Evolutionary conservation across 2,113 vertebrate species (phyloP).

Genomic region (Crotalus viridis): DNA sequence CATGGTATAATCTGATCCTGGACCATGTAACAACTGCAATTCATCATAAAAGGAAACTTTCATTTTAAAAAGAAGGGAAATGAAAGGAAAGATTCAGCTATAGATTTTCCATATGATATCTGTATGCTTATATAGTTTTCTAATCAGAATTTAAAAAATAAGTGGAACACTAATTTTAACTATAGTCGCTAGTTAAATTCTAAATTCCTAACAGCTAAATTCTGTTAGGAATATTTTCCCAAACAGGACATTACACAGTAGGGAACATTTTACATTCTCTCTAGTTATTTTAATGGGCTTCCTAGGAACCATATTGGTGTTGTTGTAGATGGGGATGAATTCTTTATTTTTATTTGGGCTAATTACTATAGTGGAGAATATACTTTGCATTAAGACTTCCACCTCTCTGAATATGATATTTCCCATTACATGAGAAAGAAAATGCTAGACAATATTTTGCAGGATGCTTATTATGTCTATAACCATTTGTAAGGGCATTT

Average conservation of each 20-base stretch:
- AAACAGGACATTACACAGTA: background rate
- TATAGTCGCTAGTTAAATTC: background rate
- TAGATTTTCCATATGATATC: background rate
- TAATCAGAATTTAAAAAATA: background rate
- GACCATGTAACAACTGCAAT: background rate
- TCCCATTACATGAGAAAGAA: background rate
- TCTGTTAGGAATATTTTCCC: background rate
- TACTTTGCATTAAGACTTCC: background rate
- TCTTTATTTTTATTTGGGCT: background rate
- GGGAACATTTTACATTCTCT: background rate
- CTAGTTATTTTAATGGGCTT: background rate
- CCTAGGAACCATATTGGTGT: background rate
- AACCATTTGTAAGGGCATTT: background rate
- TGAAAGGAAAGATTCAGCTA: background rate
- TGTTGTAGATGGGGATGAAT: background rate
- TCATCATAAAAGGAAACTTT: background rate
- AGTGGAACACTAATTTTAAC: background rate
- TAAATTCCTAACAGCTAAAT: background rate
- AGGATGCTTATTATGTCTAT: background rate
- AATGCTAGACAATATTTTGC: background rate
- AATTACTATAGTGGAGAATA: background rate
- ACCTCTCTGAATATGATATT: background rate
- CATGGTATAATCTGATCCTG: background rate
- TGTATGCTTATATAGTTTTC: background rate
- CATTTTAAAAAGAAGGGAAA: background rate